Evolutionary conservation across 2,113 vertebrate species (phyloP), one percentile per base, ranked within the genome.

Genomic region (Artemisiospiza belli): DNA sequence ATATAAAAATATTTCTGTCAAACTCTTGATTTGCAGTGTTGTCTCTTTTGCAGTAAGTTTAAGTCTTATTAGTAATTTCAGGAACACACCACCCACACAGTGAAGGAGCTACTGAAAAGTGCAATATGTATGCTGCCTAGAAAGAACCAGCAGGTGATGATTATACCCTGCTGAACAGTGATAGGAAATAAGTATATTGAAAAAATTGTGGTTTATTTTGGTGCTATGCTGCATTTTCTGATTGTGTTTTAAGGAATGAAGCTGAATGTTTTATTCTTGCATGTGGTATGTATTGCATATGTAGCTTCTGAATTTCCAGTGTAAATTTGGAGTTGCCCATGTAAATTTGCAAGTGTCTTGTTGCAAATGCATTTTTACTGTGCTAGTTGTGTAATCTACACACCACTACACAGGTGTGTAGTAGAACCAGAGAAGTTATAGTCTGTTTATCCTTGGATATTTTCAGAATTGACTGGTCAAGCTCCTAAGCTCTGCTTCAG

Each of bases 31-130:
- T 95, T 96, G 21, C 33, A 76, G 9, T 84, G 31, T 70, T 92
- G 69, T 90, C 44, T 93, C 16, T 92, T 92, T 54, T 94, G 51
- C 33, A 58, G 9, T 91, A 94, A 89, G 27, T n/a, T 87, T 28
- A 49, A 93, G 57, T 79, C 92, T 94, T 89, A 90, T 92, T 96
- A 89, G 66, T 96, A 90, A 90, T 94, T 91, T 97, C 81, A 90
- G 37, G 70, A 94, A 73, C 83, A 61, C 7, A 22, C 55, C 80
- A 89, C 87, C 96, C 59, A 95, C 73, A 90, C 64, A 73, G 35
- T 58, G 64, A 88, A 92, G 76, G 74, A 94, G 92, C 94, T 94
- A 66, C 76, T 88, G 87, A 93, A 95, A 96, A 94, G 81, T 91
- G 79, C 80, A 92, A 18, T 90, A 81, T 90, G 83, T 87, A 77